Conservation (phyloP, 2,113 vertebrate species). For the Melospiza melodia region DNA sequence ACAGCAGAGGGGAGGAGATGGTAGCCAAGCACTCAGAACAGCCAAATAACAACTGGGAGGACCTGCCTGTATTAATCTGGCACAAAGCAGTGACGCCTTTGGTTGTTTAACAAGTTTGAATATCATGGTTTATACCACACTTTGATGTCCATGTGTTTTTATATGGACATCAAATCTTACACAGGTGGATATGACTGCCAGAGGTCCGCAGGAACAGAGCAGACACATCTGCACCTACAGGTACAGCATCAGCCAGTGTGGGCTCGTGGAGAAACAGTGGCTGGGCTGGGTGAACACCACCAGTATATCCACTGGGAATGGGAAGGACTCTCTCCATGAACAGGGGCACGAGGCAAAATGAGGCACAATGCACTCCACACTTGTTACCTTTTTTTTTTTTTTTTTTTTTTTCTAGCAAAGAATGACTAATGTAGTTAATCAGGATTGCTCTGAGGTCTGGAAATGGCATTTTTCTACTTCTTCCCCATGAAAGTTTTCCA, state of each 20-base stretch:
- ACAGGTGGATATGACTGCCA: not conserved
- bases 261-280: not conserved
- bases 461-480: not conserved
- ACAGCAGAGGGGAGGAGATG: not conserved
- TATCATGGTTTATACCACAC: not conserved
- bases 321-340: not conserved
- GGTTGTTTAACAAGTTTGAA: not conserved
- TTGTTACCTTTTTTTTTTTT: not conserved
- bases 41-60: not conserved
- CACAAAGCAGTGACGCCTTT: fast-evolving
- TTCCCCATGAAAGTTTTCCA: not conserved
- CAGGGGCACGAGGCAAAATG: not conserved
- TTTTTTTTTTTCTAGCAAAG: not conserved
- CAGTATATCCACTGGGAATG: not conserved
- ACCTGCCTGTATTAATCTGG: not conserved
- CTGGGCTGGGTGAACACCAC: not conserved
- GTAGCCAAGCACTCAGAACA: not conserved
- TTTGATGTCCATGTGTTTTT: not conserved
- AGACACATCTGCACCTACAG: too few relatives aligned
- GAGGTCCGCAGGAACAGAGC: not conserved
- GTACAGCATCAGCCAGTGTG: not conserved
- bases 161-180: not conserved
- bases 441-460: not conserved
- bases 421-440: not conserved
- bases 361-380: not conserved